Base-by-base conservation (phyloP, 2,888 invertebrate species). In the Trichopria drosophilae region DNA sequence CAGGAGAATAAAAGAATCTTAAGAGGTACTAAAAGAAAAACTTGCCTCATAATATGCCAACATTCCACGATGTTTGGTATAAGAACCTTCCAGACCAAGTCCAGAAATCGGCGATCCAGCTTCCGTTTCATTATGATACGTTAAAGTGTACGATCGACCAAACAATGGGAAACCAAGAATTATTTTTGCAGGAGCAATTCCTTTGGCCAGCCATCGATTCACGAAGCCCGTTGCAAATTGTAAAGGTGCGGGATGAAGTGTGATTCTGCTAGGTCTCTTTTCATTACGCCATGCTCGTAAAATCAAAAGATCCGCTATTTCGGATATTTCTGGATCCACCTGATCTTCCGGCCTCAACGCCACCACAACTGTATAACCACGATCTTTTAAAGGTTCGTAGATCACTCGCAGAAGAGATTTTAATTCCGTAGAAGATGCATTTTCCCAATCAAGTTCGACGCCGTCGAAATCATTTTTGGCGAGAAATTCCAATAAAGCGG, bases 401-500 rank as follows among this genome's bases (percentile, higher is more conserved):
- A 87, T 69, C 64, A 85, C 84, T 60, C 83, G 82, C 22, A 87
- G 74, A 4, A 79, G 71, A 20, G 78, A 71, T 18, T 82, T 80
- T 29, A 84, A 67, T 79, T 84, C 69, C 82, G 83, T 37, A 73
- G 78, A 34, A 59, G 68, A 54, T 18, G 36, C 71, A 65, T 9
- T 76, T 74, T 43, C 78, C 80, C 59, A 91, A 63, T 91, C 86
- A 4, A 92, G 77, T 66, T 91, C 90, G 9, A 91, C 75, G 1
- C 93, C 93, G 69, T 93, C 91, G 65, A 93, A 90, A 48, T 83
- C 82, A 60, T 87, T 82, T 49, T 82, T 79, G 48, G 81, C 79
- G 39, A 90, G 68, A 63, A 88, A 86, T 32, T 77, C 76, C 1
- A 87, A 69, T 0, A 85, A 81, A 29, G 87, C 85, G 26, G 80